Conservation (phyloP, 2,113 vertebrate species). For the Arenaria interpres region DNA sequence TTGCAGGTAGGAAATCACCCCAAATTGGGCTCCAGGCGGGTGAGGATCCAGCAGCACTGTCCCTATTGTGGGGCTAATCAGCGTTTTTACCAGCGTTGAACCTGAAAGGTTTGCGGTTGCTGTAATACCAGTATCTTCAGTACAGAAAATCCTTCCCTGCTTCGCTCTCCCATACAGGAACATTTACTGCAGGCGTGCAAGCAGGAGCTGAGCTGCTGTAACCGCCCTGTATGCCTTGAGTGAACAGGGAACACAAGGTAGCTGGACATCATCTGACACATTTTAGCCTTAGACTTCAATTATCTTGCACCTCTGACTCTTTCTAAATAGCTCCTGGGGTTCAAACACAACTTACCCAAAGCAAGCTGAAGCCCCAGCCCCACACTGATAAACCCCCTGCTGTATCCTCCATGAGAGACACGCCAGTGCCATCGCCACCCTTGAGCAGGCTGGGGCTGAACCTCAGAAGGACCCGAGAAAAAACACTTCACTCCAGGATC, state of each 20-base stretch:
- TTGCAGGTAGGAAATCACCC: neutral
- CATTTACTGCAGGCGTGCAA: neutral
- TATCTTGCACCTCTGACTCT: neutral
- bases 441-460: neutral
- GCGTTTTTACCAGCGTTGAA: accelerated
- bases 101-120: accelerated
- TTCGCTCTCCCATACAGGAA: neutral
- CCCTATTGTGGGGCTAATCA: neutral
- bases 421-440: neutral
- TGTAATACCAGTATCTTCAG: neutral
- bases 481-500: neutral
- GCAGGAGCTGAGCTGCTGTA: neutral
- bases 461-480: neutral
- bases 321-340: neutral
- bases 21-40: neutral
- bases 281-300: neutral
- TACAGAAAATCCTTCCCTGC: neutral
- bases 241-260: neutral
- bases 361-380: neutral
- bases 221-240: neutral
- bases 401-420: neutral
- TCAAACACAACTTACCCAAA: neutral
- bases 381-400: neutral
- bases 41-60: neutral
- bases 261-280: neutral